phyloP scores from a whole-genome alignment of 2,113 vertebrate genomes.

The Passerina amoena region DNA sequence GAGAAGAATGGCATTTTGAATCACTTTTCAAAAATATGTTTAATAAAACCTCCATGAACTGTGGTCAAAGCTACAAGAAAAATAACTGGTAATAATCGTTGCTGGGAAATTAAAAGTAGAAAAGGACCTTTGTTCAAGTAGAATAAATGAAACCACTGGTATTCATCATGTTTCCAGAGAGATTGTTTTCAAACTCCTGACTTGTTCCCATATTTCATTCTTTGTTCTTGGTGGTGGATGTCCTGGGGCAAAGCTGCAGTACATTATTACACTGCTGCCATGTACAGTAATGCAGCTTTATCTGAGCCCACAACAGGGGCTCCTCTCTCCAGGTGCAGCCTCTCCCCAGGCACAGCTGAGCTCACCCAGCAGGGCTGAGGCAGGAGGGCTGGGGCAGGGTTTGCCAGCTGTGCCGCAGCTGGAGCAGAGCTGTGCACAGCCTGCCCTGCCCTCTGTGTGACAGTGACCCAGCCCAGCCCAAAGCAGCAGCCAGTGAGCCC shows the following conservation, averaged over 20 bases:
- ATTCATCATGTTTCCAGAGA: conserved; percentile 63
- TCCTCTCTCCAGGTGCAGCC: not conserved
- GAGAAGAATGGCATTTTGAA: conserved; percentile 48
- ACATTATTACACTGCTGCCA: not conserved
- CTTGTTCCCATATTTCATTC: conserved; percentile 51
- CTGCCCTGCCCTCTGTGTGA: not conserved
- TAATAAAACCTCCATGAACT: conserved; percentile 54
- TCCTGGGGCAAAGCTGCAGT: conserved; percentile 26
- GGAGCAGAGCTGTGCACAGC: not conserved
- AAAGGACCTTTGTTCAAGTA: conserved; percentile 62
- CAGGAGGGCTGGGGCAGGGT: not conserved
- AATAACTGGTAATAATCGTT: conserved; percentile 65
- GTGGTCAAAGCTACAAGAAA: conserved; percentile 59
- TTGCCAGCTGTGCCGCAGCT: fast-evolving
- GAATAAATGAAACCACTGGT: conserved; percentile 61
- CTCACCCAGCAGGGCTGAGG: fast-evolving
- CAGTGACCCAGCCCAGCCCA: not conserved
- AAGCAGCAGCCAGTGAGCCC: fast-evolving
- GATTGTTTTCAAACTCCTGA: conserved; percentile 60
- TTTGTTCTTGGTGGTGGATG: conserved; percentile 44
- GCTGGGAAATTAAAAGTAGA: conserved; percentile 68
- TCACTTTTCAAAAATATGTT: conserved; percentile 58
- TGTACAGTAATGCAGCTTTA: not conserved
- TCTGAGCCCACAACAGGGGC: fast-evolving
- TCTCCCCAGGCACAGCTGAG: not conserved